Conservation (phyloP, 2,113 vertebrate species). For the Rhizomys pruinosus region DNA sequence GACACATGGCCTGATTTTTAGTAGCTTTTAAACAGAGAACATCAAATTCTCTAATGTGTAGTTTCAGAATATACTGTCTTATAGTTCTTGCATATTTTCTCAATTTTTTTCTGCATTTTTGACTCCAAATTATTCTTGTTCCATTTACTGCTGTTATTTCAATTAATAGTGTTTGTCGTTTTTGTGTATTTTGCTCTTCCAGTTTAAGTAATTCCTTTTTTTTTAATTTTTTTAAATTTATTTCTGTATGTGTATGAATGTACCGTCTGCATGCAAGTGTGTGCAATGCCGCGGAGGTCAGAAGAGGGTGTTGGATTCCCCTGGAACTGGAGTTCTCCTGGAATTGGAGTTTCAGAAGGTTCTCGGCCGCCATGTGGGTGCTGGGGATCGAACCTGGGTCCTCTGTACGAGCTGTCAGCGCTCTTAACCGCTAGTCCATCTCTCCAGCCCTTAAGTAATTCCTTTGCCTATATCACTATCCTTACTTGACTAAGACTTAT, state of each 20-base stretch:
- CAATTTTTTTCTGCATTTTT: not conserved
- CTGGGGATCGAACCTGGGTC: too few relatives aligned
- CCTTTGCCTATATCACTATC: not conserved
- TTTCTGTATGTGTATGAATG: too few relatives aligned
- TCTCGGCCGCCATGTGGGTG: too few relatives aligned
- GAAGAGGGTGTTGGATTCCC: too few relatives aligned
- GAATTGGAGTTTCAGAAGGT: too few relatives aligned
- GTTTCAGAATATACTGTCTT: not conserved
- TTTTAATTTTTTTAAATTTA: not conserved
- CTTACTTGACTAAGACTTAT: not conserved
- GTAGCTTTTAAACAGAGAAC: slow-evolving; percentile 14
- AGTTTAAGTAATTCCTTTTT: not conserved
- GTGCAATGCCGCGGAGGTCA: too few relatives aligned
- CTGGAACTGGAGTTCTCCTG: too few relatives aligned
- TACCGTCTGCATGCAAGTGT: too few relatives aligned
- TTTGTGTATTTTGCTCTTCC: not conserved
- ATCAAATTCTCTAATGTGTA: not conserved
- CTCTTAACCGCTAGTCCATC: too few relatives aligned
- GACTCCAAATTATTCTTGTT: not conserved
- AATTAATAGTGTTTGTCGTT: not conserved
- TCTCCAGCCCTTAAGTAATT: not conserved
- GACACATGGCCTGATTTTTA: not conserved
- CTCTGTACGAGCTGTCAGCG: too few relatives aligned
- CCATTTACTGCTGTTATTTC: not conserved
- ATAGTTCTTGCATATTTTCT: not conserved